Base-by-base conservation (phyloP, 2,113 vertebrate species). In the Fukomys damarensis region DNA sequence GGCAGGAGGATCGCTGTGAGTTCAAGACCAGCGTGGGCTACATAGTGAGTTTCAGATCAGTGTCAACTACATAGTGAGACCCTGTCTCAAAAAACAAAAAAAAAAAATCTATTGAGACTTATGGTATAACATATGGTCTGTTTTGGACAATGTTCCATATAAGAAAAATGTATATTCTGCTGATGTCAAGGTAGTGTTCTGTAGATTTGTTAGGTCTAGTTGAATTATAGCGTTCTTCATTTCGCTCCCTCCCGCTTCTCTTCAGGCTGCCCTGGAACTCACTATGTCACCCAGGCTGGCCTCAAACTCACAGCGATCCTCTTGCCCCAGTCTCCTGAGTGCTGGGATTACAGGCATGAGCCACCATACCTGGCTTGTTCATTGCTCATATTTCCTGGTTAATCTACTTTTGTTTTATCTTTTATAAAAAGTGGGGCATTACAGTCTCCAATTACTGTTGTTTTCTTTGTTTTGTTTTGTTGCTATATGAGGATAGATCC, bases 131-230 rank as follows among this genome's bases (percentile, higher is more conserved):
- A 65, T 68, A 35, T 43, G 52, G n/a, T 83, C 80, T 82, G 19
- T 77, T 26, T 24, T 77, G 11, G 72, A 85, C 32, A 96, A 63
- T 10, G 30, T 95, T 95, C 74, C 30, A 59, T 70, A 32, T 83
- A 54, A 86, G 79, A 74, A 82, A 41, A 96, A 86, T 94, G 14
- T 77, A 46, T 66, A 92, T 92, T 89, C 35, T 94, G 66, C 58
- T 95, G 32, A n/a, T 90, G 24, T 70, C 86, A 91, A 35, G n/a
- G 70, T 80, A n/a, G 30, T 38, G n/a, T 83, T 65, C 16, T 86
- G n/a, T 79, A 59, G 41, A 89, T 94, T 74, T 56, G 3, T 86
- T 86, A 93, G 9, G 19, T 79, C 32, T 92, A 65, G 12, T 80
- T 84, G 28, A 41, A 63, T 89, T 79, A 88, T 58, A 79, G 38